These are phyloP conservation scores for Thunnus albacares DNA, from an alignment of 2,797 vertebrate species.

Conservation along the genomic window DNA sequence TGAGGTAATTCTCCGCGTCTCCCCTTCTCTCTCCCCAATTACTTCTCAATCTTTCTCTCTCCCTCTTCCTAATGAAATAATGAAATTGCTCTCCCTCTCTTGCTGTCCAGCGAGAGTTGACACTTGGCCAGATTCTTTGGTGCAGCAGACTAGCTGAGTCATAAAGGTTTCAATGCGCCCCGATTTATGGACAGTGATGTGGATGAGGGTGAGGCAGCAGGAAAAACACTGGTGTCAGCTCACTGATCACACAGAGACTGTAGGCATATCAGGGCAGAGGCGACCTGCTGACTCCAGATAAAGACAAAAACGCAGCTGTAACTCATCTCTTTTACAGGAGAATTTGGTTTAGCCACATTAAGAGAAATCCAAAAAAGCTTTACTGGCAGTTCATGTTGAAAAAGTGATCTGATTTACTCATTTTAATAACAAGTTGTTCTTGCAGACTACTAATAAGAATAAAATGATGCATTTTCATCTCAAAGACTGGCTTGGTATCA, in stretches of 20 bases:
- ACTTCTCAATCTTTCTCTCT: constrained; percentile 16
- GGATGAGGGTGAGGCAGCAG: constrained; percentile 69
- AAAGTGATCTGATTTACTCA: constrained; percentile 15
- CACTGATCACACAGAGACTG: constrained; percentile 63
- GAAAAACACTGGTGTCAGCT: constrained; percentile 79
- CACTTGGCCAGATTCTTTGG: constrained; percentile 76
- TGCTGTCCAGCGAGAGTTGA: constrained; percentile 68
- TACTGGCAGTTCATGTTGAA: constrained; percentile 11
- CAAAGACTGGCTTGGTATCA: constrained; percentile 1
- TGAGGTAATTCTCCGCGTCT: constrained; percentile 35
- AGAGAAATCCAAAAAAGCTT: constrained; percentile 19
- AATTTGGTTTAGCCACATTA: constrained; percentile 14
- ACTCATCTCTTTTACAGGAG: constrained; percentile 23
- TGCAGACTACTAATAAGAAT: constrained; percentile 10
- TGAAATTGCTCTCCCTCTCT: constrained; percentile 61
- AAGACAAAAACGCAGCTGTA: constrained; percentile 21
- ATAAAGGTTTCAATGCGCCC: constrained; percentile 73
- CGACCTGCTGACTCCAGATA: constrained; percentile 60
- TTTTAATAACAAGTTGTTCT: background rate
- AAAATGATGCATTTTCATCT: constrained; percentile 41
- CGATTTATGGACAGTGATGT: constrained; percentile 81
- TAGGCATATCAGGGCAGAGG: constrained; percentile 47
- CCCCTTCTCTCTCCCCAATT: constrained; percentile 18
- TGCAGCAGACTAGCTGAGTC: constrained; percentile 82
- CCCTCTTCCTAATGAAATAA: constrained; percentile 65